These are phyloP conservation scores for Podiceps cristatus DNA, from an alignment of 2,113 vertebrate genomes.

Conservation along the genomic window DNA sequence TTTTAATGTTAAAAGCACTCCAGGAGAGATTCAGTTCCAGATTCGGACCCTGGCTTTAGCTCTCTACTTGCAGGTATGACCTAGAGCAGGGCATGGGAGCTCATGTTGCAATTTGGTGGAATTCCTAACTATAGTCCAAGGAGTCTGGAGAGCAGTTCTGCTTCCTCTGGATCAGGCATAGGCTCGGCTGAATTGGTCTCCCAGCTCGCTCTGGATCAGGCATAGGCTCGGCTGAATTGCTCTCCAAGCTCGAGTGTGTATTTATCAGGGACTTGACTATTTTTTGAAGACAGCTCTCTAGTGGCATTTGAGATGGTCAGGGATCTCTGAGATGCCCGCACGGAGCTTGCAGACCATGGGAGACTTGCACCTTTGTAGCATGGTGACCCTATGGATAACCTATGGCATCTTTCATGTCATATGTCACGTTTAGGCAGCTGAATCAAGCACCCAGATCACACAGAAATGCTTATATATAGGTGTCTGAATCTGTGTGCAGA, in stretches of 20 bases:
- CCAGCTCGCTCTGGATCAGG: neutral
- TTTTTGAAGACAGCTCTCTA: neutral
- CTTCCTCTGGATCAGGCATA: neutral
- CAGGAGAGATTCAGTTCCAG: neutral
- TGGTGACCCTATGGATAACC: rapidly evolving
- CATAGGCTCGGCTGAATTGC: neutral
- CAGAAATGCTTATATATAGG: rapidly evolving
- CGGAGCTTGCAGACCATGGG: rapidly evolving
- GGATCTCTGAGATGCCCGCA: too few relatives aligned
- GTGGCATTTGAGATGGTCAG: neutral
- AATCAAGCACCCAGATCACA: neutral
- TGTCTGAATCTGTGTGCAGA: neutral
- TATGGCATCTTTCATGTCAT: neutral
- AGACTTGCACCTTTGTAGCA: neutral
- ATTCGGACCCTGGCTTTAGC: neutral
- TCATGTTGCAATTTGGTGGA: neutral
- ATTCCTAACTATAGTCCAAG: rapidly evolving
- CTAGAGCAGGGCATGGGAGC: neutral
- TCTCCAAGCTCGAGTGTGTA: neutral
- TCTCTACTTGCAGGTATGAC: neutral
- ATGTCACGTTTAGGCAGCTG: rapidly evolving
- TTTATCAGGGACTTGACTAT: neutral
- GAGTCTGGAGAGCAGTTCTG: neutral
- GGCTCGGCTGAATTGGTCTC: neutral
- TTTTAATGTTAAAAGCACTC: neutral